Percentiles rank a stretch among this genome's conserved stretches.
Conservation (phyloP, 2,888 invertebrate genomes). For the Xestia rhomboidea region DNA sequence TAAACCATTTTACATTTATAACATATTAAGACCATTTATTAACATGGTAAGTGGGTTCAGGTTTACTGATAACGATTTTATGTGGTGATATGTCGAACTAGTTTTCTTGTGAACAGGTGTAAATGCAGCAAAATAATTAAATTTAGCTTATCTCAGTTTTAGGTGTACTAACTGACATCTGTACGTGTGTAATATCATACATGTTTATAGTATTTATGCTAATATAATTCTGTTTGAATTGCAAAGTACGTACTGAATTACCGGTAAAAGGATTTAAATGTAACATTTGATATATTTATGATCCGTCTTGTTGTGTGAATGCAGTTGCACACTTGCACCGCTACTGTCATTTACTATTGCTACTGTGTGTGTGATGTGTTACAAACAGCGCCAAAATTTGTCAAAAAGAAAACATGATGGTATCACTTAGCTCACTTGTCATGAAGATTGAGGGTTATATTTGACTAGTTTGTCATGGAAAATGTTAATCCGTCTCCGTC, state of each 20-base stretch:
- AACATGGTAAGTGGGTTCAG: conserved; percentile 35
- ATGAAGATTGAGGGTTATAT: neutral
- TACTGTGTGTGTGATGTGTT: too few relatives aligned
- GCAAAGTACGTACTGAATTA: conserved; percentile 38
- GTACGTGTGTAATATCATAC: conserved; percentile 17
- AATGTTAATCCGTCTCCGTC: neutral
- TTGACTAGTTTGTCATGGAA: neutral
- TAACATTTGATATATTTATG: conserved; percentile 30
- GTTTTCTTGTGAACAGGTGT: conserved; percentile 50
- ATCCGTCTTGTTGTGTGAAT: neutral
- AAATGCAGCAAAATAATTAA: conserved; percentile 46
- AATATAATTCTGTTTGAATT: conserved; percentile 27
- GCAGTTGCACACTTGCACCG: too few relatives aligned
- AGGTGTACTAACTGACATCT: conserved; percentile 31
- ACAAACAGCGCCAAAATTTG: neutral
- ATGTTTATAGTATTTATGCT: conserved; percentile 26
- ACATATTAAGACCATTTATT: conserved; percentile 49
- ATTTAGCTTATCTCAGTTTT: conserved; percentile 13
- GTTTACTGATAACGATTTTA: conserved; percentile 36
- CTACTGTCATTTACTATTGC: neutral
- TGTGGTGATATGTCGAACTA: conserved; percentile 40
- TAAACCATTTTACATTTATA: conserved; percentile 25
- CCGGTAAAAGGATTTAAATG: conserved; percentile 20
- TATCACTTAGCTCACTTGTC: neutral
- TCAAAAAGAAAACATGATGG: neutral